Evolutionary conservation across 2,888 invertebrate genomes (phyloP).

Genomic region (Sacculina carcini): DNA sequence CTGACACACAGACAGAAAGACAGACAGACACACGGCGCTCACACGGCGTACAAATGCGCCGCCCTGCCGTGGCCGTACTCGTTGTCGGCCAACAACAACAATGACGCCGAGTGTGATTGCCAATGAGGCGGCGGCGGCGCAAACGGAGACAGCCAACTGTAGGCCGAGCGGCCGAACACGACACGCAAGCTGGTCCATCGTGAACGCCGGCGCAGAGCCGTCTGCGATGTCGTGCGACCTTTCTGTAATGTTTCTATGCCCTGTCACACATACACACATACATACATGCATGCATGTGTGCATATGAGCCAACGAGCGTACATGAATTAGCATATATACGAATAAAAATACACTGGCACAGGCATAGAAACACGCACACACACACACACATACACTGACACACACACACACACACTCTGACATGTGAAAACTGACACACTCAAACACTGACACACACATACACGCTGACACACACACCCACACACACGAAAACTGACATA

Average conservation of each 20-base stretch:
- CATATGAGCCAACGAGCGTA: no score
- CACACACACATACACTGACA: constrained; percentile 1
- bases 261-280: constrained; percentile 25
- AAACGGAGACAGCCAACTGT: constrained; percentile 87
- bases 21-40: constrained; percentile 17
- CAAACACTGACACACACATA: no score
- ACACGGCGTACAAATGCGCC: no score
- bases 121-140: constrained; percentile 49
- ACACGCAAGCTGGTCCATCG: constrained; percentile 84
- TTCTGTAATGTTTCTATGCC: constrained; percentile 92
- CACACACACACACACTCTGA: background rate
- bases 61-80: no score
- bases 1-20: background rate
- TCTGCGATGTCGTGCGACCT: no score
- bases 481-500: no score
- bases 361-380: background rate
- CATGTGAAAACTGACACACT: background rate
- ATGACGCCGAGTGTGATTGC: no score
- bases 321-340: background rate
- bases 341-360: background rate
- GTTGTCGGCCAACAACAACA: no score
- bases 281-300: no score
- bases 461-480: no score
- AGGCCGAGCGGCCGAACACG: constrained; percentile 84
- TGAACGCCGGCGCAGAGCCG: constrained; percentile 70